Base-by-base conservation (phyloP, 2,797 vertebrate species). In the Gallinago stenura region DNA sequence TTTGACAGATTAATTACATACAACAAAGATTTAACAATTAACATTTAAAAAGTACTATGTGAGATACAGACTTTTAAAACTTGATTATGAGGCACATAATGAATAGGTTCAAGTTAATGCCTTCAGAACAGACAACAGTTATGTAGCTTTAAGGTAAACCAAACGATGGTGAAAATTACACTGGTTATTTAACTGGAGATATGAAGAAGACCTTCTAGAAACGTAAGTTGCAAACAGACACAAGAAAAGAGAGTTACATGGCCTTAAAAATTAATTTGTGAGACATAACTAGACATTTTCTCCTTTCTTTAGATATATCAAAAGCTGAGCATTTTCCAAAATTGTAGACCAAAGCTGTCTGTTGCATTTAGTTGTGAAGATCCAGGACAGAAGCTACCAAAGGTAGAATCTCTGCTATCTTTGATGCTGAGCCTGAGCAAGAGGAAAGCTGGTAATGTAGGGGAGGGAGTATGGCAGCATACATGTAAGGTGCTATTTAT, bases 401-500 rank as follows among this genome's bases (percentile, higher is more conserved):
- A 64, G 39, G 54, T 14, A 89, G 56, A 79, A 43, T 86, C 62
- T 71, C 58, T 93, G 68, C 50, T 83, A 3, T 75, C 41, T 46
- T 68, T 84, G 51, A 76, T 84, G 88, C 66, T 73, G 71, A 87
- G 51, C 31, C 51, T 82, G 66, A 76, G 7, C 68, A 35, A 72
- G n/a, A 85, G 48, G 45, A 90, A 73, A 70, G 68, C 61, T 90
- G 64, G 50, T 89, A 58, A 71, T 66, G 33, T 48, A 58, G 18
- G 3, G 46, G 41, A 56, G 53, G 17, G 45, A 78, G 35, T 31
- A 46, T 48, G 51, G 54, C 28, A 15, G 5, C 83, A 82, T 60
- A 60, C 16, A 5, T 87, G 56, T 75, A 78, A 84, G 81, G 86
- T 95, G 90, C 95, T 94, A 75, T 75, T 90, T 60, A 20, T 81